phyloP scores from a whole-genome alignment of 2,113 vertebrate genomes.

The Cryptomyrus ogoouensis region DNA sequence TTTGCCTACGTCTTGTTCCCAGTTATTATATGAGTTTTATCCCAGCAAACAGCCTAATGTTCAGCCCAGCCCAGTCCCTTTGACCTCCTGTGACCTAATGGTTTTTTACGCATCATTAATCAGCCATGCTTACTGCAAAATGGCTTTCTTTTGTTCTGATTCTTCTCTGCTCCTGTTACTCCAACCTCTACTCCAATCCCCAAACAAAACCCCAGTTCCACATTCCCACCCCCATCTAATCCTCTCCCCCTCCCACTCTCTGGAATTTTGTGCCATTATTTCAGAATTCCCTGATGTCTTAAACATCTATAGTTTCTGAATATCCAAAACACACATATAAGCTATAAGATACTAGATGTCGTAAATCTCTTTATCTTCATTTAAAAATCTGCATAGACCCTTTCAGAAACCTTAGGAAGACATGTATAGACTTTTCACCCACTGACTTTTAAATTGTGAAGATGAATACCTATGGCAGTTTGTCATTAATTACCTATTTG shows the following conservation, averaged over 20 bases:
- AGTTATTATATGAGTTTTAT: neutral
- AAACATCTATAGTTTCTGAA: neutral
- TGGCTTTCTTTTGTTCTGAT: neutral
- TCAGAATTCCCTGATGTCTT: neutral
- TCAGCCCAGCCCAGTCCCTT: neutral
- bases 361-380: neutral
- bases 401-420: neutral
- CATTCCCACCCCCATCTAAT: neutral
- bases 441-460: conserved; percentile 7
- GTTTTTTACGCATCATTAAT: neutral
- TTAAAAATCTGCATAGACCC: neutral
- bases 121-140: neutral
- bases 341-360: neutral
- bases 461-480: neutral
- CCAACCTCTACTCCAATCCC: neutral
- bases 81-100: neutral
- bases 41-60: neutral
- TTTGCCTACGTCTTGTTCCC: neutral
- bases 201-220: neutral
- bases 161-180: neutral
- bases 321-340: neutral
- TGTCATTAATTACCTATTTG: conserved; percentile 5
- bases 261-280: neutral
- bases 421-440: neutral
- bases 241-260: neutral